A percentile compares a stretch with the other conserved stretches of the same genome.
Conservation (phyloP, 1,140 invertebrate genomes). For the Nixonia krombeini region DNA sequence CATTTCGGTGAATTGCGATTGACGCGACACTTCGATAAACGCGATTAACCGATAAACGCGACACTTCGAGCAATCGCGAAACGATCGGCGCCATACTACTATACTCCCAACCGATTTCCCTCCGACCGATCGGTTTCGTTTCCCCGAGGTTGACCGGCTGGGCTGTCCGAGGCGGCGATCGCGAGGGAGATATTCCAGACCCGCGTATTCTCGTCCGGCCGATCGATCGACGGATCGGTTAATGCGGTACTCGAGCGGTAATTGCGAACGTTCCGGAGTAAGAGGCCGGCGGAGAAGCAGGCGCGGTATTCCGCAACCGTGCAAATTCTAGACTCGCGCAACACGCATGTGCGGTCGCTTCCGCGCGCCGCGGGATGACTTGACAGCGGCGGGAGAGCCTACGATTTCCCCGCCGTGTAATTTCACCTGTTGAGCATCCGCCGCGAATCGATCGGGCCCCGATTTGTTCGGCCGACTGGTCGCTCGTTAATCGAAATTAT, state of each 20-base stretch:
- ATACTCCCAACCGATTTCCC: no score
- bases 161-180: no score
- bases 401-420: constrained; percentile 59
- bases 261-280: constrained; percentile 32
- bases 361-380: constrained; percentile 23
- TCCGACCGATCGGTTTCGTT: no score
- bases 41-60: no score
- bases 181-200: no score
- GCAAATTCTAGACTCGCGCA: constrained; percentile 37
- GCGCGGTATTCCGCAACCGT: constrained; percentile 46
- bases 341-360: not conserved
- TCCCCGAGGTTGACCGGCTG: no score
- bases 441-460: constrained; percentile 50
- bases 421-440: constrained; percentile 60
- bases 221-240: constrained; percentile 20
- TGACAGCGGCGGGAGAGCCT: constrained; percentile 42
- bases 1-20: no score
- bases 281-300: constrained; percentile 34
- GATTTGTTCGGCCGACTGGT: constrained; percentile 49
- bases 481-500: constrained; percentile 6
- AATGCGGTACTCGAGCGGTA: no score
- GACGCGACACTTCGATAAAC: no score
- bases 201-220: constrained; percentile 6
- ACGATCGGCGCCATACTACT: no score
- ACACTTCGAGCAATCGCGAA: no score